Evolutionary conservation across 2,113 vertebrate species (phyloP), one percentile per base, ranked within the genome.

Genomic region (Stictonetta naevosa): DNA sequence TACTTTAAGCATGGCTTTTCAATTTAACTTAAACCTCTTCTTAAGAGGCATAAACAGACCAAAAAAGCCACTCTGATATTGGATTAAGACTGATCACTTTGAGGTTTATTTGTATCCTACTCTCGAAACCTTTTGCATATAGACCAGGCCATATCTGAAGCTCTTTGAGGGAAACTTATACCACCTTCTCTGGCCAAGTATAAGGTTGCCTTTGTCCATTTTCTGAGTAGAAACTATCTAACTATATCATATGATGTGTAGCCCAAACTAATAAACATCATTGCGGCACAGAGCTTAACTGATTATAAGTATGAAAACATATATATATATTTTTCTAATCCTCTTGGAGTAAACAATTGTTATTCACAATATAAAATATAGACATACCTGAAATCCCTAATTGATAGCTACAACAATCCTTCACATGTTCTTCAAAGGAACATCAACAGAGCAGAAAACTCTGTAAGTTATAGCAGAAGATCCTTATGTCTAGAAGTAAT

Each of bases 11-110:
- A 68, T 25, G 75, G 66, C 11, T 90, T 92, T 92, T 86, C 86
- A 92, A 74, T 86, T 93, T 94, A 86, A 90, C 23, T 86, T 91
- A 96, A 93, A 90, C 46, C 11, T 79, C 56, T 94, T 76, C 80
- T 90, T 83, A 86, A 86, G 53, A 72, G 66, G n/a, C 25, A 84
- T 84, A 92, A 95, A 88, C 48, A 83, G 50, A 80, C 44, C 3
- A 72, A 95, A 95, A 96, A 76, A 42, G 58, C 46, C 59, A 69
- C 58, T 73, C 68, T 78, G 75, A 83, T 90, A 94, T 21, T 69
- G 81, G 84, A 91, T 92, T 92, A 92, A 90, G 58, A 83, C 29
- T 76, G 84, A 76, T 66, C 62, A 89, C 16, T 75, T 84, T 63
- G 77, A 86, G 18, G 56, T 78, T 94, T 86, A 82, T 87, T 86